Conservation (phyloP, 2,797 vertebrate species). For the Falco columbarius region DNA sequence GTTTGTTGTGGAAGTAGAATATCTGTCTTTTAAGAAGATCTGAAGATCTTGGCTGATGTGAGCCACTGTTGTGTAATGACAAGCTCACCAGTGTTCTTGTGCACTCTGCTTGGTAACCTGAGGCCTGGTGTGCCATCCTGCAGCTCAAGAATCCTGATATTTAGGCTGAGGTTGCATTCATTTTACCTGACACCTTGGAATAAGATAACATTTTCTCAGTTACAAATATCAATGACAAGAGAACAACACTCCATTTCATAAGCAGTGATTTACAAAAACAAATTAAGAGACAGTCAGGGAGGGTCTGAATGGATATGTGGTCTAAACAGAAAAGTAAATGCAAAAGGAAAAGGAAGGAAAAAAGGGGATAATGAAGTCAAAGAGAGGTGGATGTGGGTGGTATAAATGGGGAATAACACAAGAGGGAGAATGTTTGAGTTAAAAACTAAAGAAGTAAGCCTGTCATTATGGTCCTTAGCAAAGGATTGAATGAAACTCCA, state of each 20-base stretch:
- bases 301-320: not conserved
- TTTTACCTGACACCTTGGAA: not conserved
- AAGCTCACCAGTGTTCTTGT: accelerated
- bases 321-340: not conserved
- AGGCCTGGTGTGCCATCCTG: not conserved
- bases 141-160: not conserved
- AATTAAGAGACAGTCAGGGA: not conserved
- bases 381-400: not conserved
- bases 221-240: not conserved
- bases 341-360: not conserved
- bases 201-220: not conserved
- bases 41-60: not conserved
- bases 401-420: not conserved
- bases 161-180: not conserved
- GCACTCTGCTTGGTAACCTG: not conserved
- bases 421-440: not conserved
- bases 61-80: not conserved
- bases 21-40: not conserved
- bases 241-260: not conserved
- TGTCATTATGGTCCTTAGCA: not conserved
- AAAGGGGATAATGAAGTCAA: not conserved
- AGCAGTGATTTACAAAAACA: not conserved
- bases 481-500: not conserved
- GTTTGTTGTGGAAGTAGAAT: not conserved
- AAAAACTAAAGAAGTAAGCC: not conserved